Evolutionary conservation across 2,113 vertebrate species (phyloP), one percentile per base, ranked within the genome.

Genomic region (Ceyx cyanopectus): DNA sequence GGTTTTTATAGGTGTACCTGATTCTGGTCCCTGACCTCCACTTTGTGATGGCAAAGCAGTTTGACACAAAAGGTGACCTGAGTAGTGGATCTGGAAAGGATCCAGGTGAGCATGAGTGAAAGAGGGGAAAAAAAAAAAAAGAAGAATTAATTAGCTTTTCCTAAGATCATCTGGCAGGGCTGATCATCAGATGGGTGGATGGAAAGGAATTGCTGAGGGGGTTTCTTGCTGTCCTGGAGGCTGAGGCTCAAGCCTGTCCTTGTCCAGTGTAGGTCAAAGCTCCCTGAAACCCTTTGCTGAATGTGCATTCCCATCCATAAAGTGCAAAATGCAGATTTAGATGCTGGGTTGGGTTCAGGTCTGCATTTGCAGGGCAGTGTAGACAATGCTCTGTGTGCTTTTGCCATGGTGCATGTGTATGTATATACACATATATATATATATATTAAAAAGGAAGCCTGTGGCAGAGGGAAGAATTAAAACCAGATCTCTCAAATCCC

Each of bases 401-500:
- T 93, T 81, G 58, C 66, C 40, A 16, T 12, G 40, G 11, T 4
- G 3, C 1, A 0, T 26, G 0, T 1, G 1, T 26, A 7, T 41
- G 32, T 16, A 27, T 14, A 20, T 26, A 7, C 56, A 7, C 21
- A 11, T 43, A 5, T 27, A 8, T 51, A 10, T 41, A 13, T 54
- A 4, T 20, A 2, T 10, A 68, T 57, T 63, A 5, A 57, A 82
- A 91, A 53, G 14, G 43, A 93, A 85, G 61, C 57, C 85, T 58
- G 56, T 58, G 68, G 75, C 66, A 92, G 63, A 82, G 54, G 51
- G 57, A 73, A 87, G 76, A 84, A 86, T 84, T 68, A 83, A 90
- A 95, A 63, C 3, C 92, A 90, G 65, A 6, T 57, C 83, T 83
- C 73, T 27, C 68, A 84, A 89, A 72, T 90, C 90, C 90, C 86